Base-by-base conservation (phyloP, 1,140 invertebrate species). In the Philaenus spumarius region DNA sequence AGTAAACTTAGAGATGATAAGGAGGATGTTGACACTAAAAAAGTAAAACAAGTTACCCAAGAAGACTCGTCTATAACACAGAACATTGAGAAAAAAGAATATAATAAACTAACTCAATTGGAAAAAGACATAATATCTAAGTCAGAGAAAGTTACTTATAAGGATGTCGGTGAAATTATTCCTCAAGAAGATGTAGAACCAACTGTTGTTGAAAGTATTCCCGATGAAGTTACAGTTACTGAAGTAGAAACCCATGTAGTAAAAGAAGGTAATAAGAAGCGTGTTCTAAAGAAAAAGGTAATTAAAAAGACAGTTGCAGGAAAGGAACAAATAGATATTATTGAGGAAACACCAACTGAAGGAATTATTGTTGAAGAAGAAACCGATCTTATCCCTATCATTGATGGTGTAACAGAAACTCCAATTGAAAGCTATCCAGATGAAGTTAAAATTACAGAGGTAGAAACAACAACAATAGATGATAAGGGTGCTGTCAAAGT, bases 161-260 rank as follows among this genome's bases (percentile, higher is more conserved):
- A 58, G 14, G 56, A 58, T 24, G 35, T 39, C 1, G 15, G 34
- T 11, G 37, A 58, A 15, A 14, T 39, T 5, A 15, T 45, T 4
- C n/a, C 54, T 2, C 20, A 15, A 15, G 30, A 57, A 48, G 19
- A 26, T 19, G 30, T 61, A 57, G 43, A 60, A 35, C 54, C 64
- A 26, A 47, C 54, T 43, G 35, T 46, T 48, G 37, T 61, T 2
- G 61, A 66, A 59, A 60, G 68, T 15, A 57, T 60, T 19, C 58
- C 58, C 20, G 60, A 63, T 35, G 71, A 74, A 58, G 70, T 74
- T 7, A 69, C 69, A 4, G 65, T 76, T 1, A 72, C 74, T 9
- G 72, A 78, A 60, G 70, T 72, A n/a, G 67, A 61, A 26, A 59
- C 42, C 1, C 19, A 4, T 60, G 30, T 43, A 15, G 51, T 22